Base-by-base conservation (phyloP, 2,113 vertebrate species). In the Malaclemys terrapin region DNA sequence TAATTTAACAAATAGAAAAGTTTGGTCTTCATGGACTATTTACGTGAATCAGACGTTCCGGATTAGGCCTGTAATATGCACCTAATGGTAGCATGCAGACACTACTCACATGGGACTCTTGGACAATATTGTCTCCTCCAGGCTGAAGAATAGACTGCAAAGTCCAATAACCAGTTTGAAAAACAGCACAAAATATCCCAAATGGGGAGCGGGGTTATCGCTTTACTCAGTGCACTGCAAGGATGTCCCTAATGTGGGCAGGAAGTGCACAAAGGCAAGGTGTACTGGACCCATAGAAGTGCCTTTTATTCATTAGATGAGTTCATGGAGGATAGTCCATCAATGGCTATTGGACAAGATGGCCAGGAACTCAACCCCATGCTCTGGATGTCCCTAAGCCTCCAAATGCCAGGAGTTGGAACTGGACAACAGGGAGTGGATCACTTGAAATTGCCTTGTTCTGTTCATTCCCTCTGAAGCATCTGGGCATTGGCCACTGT, bases 1-100 rank as follows among this genome's bases (percentile, higher is more conserved):
- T 93, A 85, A 90, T 88, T 87, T 91, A 90, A 93, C 12, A 31
- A 85, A 54, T 11, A 87, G 45, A 57, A 91, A 93, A 82, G 4
- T 80, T 89, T 25, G 87, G 20, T 14, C 10, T 93, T 75, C 25
- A 17, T 85, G 78, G 49, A 90, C 53, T n/a, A 87, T 57, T 92
- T 90, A n/a, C 10, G 75, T 4, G 54, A 78, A 84, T 2, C 80
- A 89, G 75, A 90, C 91, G 52, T 81, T 45, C 42, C 65, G 72
- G 27, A 84, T 72, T 89, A 14, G 2, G 22, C 42, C 38, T 65
- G 1, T 38, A 19, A 47, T 7, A 25, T 76, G 72, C 5, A 80
- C 54, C 84, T 50, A 75, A 62, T 65, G 85, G 75, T 92, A 69
- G 81, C 75, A 80, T 84, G 86, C 84, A 92, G 81, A 84, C 75